phyloP scores from a whole-genome alignment of 2,797 vertebrate species.

The Sebastolobus altivelis region DNA sequence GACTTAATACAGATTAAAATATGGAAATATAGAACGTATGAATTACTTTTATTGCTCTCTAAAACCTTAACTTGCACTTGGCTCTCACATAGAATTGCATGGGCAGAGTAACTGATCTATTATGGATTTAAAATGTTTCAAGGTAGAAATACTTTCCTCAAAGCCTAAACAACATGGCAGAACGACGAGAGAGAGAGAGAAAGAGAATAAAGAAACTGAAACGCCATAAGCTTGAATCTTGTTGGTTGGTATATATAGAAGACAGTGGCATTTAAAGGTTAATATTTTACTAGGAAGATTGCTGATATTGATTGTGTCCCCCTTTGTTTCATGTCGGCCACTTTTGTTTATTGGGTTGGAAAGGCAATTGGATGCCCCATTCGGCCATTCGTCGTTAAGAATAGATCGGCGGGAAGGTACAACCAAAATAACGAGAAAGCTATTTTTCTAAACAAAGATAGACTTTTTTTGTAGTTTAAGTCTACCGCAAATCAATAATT shows the following conservation, averaged over 20 bases:
- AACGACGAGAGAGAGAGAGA: neutral
- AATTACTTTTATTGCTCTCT: neutral
- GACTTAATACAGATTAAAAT: conserved; percentile 13
- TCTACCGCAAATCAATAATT: conserved; percentile 16
- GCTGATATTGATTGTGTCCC: conserved; percentile 58
- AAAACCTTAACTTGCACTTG: neutral
- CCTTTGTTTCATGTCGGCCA: conserved; percentile 22
- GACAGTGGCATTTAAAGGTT: conserved; percentile 75
- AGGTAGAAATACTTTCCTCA: neutral
- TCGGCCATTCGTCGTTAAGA: conserved; percentile 16
- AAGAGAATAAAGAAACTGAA: conserved; percentile 1
- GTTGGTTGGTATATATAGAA: conserved; percentile 13
- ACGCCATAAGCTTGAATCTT: conserved; percentile 5
- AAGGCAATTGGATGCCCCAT: conserved; percentile 43
- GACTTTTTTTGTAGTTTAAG: neutral
- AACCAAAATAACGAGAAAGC: conserved; percentile 6
- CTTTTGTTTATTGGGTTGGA: conserved; percentile 40
- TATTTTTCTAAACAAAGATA: neutral
- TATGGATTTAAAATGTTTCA: neutral
- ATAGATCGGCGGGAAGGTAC: conserved; percentile 10
- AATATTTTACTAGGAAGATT: conserved; percentile 53
- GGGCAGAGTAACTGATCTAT: neutral
- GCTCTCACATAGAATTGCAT: neutral
- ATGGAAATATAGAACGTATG: neutral
- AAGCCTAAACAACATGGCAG: neutral